Evolutionary conservation across 1,140 invertebrate species (phyloP).

Genomic region (Leptinotarsa defecta): DNA sequence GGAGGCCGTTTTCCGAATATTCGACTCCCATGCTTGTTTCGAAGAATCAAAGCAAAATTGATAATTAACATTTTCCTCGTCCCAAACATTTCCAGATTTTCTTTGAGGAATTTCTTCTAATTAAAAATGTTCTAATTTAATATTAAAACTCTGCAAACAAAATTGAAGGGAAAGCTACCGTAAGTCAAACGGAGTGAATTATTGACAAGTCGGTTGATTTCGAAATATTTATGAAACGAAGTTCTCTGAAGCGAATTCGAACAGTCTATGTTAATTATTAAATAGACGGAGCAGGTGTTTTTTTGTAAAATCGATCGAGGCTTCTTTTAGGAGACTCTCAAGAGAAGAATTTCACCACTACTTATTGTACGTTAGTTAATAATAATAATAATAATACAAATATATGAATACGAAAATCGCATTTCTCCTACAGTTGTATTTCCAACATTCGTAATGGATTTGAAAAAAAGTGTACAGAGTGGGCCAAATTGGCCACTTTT

Average conservation of each 20-base stretch:
- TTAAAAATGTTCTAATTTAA: constrained; percentile 19
- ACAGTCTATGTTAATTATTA: background rate
- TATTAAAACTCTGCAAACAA: constrained; percentile 9
- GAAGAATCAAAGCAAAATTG: constrained; percentile 12
- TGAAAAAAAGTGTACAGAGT: too few species aligned
- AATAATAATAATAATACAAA: too few species aligned
- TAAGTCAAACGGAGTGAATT: constrained; percentile 14
- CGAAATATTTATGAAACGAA: constrained; percentile 4
- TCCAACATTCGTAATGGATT: too few species aligned
- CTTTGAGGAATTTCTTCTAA: constrained; percentile 9
- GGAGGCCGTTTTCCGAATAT: background rate
- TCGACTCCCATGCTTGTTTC: constrained; percentile 4
- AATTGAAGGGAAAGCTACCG: constrained; percentile 2
- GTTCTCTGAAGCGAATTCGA: background rate
- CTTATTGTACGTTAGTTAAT: too few species aligned
- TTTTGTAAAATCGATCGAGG: background rate
- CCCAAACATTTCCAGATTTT: constrained; percentile 5
- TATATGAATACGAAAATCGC: too few species aligned
- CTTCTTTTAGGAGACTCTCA: too few species aligned
- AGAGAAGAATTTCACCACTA: too few species aligned
- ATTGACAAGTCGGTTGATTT: constrained; percentile 15
- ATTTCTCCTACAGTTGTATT: too few species aligned
- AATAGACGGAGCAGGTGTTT: background rate
- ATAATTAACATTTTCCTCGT: constrained; percentile 17
- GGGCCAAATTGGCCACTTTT: too few species aligned